Percentiles rank a stretch among this genome's conserved stretches.
Conservation (phyloP, 2,113 vertebrate genomes). For the Rhinichthys klamathensis region DNA sequence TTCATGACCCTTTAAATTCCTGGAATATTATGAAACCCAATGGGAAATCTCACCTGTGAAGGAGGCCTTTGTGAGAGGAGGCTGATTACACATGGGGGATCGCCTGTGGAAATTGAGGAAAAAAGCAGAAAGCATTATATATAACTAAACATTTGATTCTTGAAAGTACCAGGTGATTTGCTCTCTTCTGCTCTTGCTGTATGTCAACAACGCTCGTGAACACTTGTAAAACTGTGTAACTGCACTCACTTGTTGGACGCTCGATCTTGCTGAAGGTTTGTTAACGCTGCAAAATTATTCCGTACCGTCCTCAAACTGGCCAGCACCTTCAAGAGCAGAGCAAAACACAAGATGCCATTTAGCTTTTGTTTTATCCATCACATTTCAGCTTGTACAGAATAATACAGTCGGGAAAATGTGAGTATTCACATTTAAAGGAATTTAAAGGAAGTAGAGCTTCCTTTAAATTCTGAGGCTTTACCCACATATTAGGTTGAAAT, state of each 20-base stretch:
- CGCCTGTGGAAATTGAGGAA: constrained; percentile 70
- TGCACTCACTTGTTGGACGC: constrained; percentile 86
- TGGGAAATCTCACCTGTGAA: constrained; percentile 79
- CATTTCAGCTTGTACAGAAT: not conserved
- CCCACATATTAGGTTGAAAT: not conserved
- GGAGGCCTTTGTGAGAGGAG: constrained; percentile 85
- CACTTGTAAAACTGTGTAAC: not conserved
- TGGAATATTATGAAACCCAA: not conserved
- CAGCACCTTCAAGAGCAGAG: constrained; percentile 77
- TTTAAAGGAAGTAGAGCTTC: not conserved
- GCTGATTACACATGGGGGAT: constrained; percentile 87
- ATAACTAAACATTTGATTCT: not conserved
- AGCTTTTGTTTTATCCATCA: not conserved
- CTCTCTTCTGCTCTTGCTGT: not conserved
- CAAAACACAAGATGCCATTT: not conserved
- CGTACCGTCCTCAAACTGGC: constrained; percentile 88
- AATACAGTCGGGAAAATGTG: not conserved
- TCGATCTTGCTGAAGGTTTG: constrained; percentile 88
- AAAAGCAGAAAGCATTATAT: not conserved
- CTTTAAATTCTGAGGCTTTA: not conserved
- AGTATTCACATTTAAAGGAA: not conserved
- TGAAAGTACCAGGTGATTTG: not conserved
- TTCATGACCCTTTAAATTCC: not conserved
- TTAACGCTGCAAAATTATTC: constrained; percentile 89
- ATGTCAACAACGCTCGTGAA: not conserved